Evolutionary conservation across 64 coral and sea anemone species (phyloP).

Genomic region (Actinia equina): DNA sequence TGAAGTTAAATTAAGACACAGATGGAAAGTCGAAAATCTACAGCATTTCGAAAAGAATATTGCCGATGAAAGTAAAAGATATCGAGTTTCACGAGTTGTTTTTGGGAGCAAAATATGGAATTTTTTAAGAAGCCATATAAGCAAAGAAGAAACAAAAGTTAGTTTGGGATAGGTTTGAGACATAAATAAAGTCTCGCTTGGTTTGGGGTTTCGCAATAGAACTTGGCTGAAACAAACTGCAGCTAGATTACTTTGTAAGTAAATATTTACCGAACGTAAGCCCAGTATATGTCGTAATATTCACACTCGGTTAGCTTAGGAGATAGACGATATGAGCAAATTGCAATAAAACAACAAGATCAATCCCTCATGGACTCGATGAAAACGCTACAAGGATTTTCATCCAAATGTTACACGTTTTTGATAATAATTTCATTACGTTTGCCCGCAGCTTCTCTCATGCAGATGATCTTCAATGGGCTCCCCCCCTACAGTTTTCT

Average conservation of each 20-base stretch:
- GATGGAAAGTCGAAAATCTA: not conserved
- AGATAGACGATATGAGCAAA: not conserved
- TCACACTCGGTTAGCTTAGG: not conserved
- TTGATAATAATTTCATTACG: not conserved
- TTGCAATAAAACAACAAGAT: not conserved
- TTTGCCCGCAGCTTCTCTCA: not conserved
- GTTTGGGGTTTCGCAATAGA: not conserved
- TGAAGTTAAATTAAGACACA: not conserved
- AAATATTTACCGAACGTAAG: constrained; percentile 26
- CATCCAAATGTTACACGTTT: not conserved
- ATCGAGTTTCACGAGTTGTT: not conserved
- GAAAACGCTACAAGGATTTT: not conserved
- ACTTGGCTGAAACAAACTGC: not conserved
- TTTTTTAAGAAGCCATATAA: not conserved
- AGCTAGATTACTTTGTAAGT: not conserved
- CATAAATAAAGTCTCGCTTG: not conserved
- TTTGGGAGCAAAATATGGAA: not conserved
- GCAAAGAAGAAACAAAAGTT: not conserved
- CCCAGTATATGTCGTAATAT: constrained; percentile 26
- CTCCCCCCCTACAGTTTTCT: not conserved
- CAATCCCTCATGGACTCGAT: not conserved
- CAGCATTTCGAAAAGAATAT: not conserved
- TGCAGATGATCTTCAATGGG: constrained; percentile 5
- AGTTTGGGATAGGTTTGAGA: not conserved
- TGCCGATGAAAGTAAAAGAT: not conserved